Base-by-base conservation (phyloP, 2,113 vertebrate genomes). In the Hypanus sabinus region DNA sequence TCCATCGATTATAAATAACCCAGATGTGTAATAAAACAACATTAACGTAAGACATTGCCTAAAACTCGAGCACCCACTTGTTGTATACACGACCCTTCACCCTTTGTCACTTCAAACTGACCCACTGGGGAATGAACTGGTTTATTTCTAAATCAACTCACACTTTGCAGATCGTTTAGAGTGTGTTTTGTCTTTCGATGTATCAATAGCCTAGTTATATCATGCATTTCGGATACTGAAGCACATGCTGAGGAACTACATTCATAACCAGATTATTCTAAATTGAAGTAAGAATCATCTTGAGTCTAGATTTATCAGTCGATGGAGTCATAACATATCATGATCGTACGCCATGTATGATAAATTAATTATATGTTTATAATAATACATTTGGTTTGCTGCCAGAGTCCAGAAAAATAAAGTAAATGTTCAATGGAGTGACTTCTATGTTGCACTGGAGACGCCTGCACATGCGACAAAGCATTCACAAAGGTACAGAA, bases 71-170 rank as follows among this genome's bases (percentile, higher is more conserved):
- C 10, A 7, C n/a, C 27, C 14, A 62, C 55, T n/a, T 27, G 16
- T 30, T 62, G 55, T 27, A 60, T 27, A 30, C 83, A 57, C 22
- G 83, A 85, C 81, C 60, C 60, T 90, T 90, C 60, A 90, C 68
- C 38, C 10, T 22, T 93, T 93, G 91, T 93, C 91, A 55, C 68
- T 93, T 93, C 71, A 20, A 73, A 71, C 38, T 73, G 91, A 55
- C 91, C 38, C 68, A 55, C 16, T 36, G 88, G 16, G 88, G 65
- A 70, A 92, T n/a, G 88, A n/a, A 10, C 46, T 73, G 10, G 70
- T 46, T 55, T 73, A 30, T 93, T 93, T 73, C 71, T 73, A 24
- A 73, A 24, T 73, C 38, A 68, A 73, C 68, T 55, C 36, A 93
- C 91, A 73, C 91, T 73, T 73, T 46, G 20, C 27, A 30, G 38